Evolutionary conservation across 92 coral and sea anemone genomes (phyloP).

Genomic region (Phenganax stokvisi): DNA sequence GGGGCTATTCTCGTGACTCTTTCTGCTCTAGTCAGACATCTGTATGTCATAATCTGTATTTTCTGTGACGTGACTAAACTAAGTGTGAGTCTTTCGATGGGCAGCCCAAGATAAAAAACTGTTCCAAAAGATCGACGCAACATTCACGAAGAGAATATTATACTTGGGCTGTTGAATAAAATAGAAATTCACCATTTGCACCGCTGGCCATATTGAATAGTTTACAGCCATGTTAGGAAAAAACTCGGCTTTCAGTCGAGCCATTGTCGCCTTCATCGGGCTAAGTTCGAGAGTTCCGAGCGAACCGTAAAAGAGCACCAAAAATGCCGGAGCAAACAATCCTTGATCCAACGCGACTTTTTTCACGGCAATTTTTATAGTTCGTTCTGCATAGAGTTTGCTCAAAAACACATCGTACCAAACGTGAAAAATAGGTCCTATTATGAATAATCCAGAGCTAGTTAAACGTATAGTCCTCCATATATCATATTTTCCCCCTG

Average conservation of each 20-base stretch:
- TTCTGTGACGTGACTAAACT: background rate
- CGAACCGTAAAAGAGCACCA: slow-evolving; percentile 49
- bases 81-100: slow-evolving; percentile 33
- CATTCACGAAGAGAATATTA: slow-evolving; percentile 47
- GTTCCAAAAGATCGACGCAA: slow-evolving; percentile 55
- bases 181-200: slow-evolving; percentile 50
- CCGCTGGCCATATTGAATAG: slow-evolving; percentile 53
- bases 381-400: slow-evolving; percentile 41
- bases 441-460: slow-evolving; percentile 42
- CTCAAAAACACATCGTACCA: slow-evolving; percentile 48
- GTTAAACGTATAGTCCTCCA: slow-evolving; percentile 50
- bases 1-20: too few relatives aligned
- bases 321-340: slow-evolving; percentile 51
- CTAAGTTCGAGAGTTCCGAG: slow-evolving; percentile 49
- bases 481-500: slow-evolving; percentile 41
- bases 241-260: slow-evolving; percentile 46
- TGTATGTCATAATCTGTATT: too few relatives aligned
- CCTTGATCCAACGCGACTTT: slow-evolving; percentile 55
- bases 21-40: too few relatives aligned
- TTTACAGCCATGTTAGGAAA: slow-evolving; percentile 56
- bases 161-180: slow-evolving; percentile 43
- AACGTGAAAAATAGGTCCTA: slow-evolving; percentile 54
- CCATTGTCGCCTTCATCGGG: slow-evolving; percentile 38
- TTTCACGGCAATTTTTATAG: slow-evolving; percentile 41
- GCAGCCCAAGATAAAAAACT: slow-evolving; percentile 53